Evolutionary conservation across 2,797 vertebrate species (phyloP), one percentile per base, ranked within the genome.

Genomic region (Poeciliopsis presidionis): DNA sequence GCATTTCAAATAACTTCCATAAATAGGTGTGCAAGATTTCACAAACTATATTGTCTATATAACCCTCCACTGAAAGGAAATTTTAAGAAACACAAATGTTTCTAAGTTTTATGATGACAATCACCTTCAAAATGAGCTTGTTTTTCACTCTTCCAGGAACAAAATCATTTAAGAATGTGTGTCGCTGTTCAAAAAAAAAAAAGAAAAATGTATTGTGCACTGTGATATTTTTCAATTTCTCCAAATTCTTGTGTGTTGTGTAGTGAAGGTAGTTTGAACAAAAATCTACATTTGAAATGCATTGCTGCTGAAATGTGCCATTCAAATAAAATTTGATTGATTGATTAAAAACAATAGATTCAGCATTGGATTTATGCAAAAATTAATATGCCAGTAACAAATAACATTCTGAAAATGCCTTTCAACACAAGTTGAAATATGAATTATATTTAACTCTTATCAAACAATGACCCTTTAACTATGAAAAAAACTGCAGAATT

Each of bases 1-100:
- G 43, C 28, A 74, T 30, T 59, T 79, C 28, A 49, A 73, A 73
- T 39, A 74, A 74, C 76, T 11, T 73, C 49, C 72, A 39, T 49
- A 53, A 53, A 73, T 51, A 39, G 36, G 1, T 73, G 33, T 73
- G 46, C 9, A 73, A 73, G 30, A 51, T 28, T 51, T 75, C 22
- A 43, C 65, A 69, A 25, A 69, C 3, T 39, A 41, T 25, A 67
- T 22, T 22, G 20, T 67, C 36, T 41, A 67, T 13, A 67, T 67
- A 39, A 5, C 9, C 22, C 39, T 69, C 13, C 11, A 69, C 43
- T 22, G 4, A 46, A 70, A 43, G 14, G 2, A 16, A 13, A 2
- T 28, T 45, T 70, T 0, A 4, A 46, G 43, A 14, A 63, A 30
- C 30, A 63, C 7, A 63, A 7, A 18, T 6, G 63, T 18, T 63